A percentile compares a stretch with the other conserved stretches of the same genome.
These are phyloP conservation scores for Scomber scombrus DNA, from an alignment of 2,113 vertebrate species.

Conservation along the genomic window DNA sequence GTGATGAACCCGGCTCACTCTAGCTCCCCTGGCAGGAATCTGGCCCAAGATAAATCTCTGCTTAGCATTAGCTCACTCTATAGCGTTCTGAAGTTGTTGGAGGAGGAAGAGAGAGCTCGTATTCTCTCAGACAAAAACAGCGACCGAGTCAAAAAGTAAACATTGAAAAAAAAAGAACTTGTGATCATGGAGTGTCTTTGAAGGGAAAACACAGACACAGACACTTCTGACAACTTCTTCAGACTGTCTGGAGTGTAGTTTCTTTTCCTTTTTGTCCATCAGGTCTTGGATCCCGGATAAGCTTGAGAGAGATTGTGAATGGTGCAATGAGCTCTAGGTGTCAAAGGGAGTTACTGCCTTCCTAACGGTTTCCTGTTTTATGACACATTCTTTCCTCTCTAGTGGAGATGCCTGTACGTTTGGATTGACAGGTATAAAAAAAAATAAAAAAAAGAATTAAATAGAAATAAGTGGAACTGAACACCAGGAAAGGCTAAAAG, in stretches of 20 bases:
- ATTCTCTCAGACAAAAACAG: conserved; percentile 11
- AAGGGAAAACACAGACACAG: conserved; percentile 12
- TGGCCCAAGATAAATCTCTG: conserved; percentile 52
- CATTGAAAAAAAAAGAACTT: conserved; percentile 13
- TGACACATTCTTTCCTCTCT: conserved; percentile 53
- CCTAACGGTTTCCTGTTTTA: conserved; percentile 52
- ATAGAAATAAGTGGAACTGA: conserved; percentile 36
- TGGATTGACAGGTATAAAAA: conserved; percentile 58
- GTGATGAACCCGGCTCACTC: conserved; percentile 69
- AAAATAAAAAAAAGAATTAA: not conserved
- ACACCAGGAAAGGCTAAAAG: conserved; percentile 38
- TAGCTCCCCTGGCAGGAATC: conserved; percentile 53
- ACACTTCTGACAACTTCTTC: conserved; percentile 26
- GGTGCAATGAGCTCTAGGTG: conserved; percentile 37
- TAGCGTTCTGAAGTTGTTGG: conserved; percentile 27
- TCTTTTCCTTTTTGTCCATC: not conserved
- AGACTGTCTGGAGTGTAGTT: conserved; percentile 14
- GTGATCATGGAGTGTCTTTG: conserved; percentile 4
- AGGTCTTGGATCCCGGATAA: conserved; percentile 31
- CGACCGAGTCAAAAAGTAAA: conserved; percentile 25
- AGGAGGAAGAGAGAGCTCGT: not conserved
- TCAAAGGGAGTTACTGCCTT: conserved; percentile 56
- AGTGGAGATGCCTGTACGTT: conserved; percentile 26
- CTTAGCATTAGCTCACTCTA: conserved; percentile 40
- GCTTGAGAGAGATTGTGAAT: conserved; percentile 58